A percentile compares a stretch with the other conserved stretches of the same genome.
phyloP scores from a whole-genome alignment of 2,113 vertebrate genomes.

The rabbit (Oryctolagus cuniculus) region DNA sequence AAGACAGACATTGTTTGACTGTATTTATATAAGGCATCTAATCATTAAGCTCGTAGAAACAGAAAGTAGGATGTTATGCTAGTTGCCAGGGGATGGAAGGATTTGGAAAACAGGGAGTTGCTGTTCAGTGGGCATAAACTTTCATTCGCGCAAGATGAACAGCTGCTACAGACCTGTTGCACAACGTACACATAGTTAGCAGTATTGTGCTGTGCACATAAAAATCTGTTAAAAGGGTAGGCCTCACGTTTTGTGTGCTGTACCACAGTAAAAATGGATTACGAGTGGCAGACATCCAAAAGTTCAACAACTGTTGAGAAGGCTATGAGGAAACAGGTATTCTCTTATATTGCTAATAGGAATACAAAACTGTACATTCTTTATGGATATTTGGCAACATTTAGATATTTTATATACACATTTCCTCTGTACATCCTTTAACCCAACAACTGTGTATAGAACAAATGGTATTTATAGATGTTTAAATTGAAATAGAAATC shows the following conservation, averaged over 20 bases:
- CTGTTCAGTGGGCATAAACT: background rate
- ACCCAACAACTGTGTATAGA: background rate
- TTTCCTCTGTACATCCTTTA: background rate
- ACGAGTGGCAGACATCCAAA: background rate
- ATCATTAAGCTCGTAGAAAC: background rate
- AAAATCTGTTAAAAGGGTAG: background rate
- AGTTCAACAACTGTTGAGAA: background rate
- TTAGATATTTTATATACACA: background rate
- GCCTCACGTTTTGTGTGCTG: background rate
- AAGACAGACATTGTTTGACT: background rate
- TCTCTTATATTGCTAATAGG: background rate
- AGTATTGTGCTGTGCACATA: background rate
- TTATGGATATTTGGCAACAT: background rate
- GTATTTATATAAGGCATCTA: background rate
- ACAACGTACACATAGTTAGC: background rate
- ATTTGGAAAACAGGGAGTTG: background rate
- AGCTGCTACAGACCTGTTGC: background rate
- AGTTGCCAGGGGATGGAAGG: background rate
- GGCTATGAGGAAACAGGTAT: background rate
- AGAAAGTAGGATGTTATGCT: background rate
- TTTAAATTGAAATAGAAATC: background rate
- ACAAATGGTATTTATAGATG: no score
- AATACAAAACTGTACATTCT: background rate
- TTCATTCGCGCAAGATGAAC: background rate
- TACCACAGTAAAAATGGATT: constrained; percentile 25